phyloP scores from a whole-genome alignment of 2,797 vertebrate genomes.

The Corythornis leucogaster region DNA sequence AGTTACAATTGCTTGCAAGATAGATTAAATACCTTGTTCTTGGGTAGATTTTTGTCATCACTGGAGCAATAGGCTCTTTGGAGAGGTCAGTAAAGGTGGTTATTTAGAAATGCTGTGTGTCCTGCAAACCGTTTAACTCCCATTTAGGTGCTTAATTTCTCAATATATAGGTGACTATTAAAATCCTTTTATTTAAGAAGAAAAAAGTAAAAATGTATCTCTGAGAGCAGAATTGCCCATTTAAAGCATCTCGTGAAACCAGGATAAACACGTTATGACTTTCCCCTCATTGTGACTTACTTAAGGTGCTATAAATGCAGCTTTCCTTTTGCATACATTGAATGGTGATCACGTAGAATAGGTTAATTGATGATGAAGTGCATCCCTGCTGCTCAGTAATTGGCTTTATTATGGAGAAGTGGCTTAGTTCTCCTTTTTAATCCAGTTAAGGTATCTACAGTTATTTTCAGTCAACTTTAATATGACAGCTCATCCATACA shows the following conservation, averaged over 20 bases:
- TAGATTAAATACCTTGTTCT: neutral
- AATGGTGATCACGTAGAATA: constrained; percentile 60
- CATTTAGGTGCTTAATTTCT: neutral
- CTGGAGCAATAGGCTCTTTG: neutral
- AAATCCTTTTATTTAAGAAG: neutral
- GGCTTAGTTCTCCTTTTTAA: constrained; percentile 57
- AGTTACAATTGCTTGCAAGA: constrained; percentile 14
- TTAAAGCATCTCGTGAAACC: neutral
- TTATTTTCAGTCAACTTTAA: constrained; percentile 66
- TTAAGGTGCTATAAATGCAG: constrained; percentile 43
- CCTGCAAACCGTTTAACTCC: neutral
- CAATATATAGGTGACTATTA: neutral
- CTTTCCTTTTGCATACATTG: constrained; percentile 34
- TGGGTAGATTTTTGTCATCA: rapidly evolving
- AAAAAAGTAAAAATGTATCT: neutral
- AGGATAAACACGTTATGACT: neutral
- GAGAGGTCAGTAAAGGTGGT: neutral
- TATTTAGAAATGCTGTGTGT: neutral
- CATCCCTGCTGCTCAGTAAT: constrained; percentile 71
- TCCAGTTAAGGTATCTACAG: constrained; percentile 63
- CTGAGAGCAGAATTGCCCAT: neutral
- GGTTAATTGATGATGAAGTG: constrained; percentile 66
- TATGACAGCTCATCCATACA: constrained; percentile 50
- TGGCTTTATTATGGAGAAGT: constrained; percentile 62
- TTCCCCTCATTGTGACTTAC: constrained; percentile 2